Base-by-base conservation (phyloP, 2,797 vertebrate species). In the Enoplosus armatus region DNA sequence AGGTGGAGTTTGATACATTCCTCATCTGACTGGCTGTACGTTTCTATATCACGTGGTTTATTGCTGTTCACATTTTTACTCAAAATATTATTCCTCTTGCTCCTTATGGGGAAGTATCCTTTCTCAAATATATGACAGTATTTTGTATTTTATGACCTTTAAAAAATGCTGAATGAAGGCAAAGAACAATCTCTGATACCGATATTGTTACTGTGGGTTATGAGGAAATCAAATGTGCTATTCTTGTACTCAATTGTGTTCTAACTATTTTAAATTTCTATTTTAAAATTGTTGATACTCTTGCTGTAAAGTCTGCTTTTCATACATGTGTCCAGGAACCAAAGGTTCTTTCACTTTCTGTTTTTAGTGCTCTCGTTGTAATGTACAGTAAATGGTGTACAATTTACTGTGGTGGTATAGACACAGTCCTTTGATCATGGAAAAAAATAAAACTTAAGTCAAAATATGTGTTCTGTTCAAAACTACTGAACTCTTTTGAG, bases 301-400 rank as follows among this genome's bases (percentile, higher is more conserved):
- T 94, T 90, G 95, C 95, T 95, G 89, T 93, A 91, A 93, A 94
- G 93, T 96, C 94, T 94, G 95, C 94, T 97, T 96, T 93, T 97
- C 94, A 94, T 94, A 91, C 86, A 85, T 94, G 90, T 93, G 87
- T 94, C 90, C 83, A 72, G 80, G 88, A 93, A 87, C 82, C 84
- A 84, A 79, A 89, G 51, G 94, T 93, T 92, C 93, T 93, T 94
- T 96, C 94, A 95, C 93, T 88, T 90, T 95, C 86, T 89, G 89
- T 90, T 95, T 95, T 90, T 26, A 88, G 94, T 95, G 96, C 94
- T 94, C 93, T 93, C 78, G 92, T 94, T 93, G 91, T 94, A 88
- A 94, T 95, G 95, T 93, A 91, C 83, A 91, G 85, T 96, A 87
- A 93, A 94, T 88, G 90, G 93, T 95, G 92, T 95, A 91, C 92